Evolutionary conservation across 2,113 vertebrate species (phyloP).

Genomic region (Heloderma charlesbogerti): DNA sequence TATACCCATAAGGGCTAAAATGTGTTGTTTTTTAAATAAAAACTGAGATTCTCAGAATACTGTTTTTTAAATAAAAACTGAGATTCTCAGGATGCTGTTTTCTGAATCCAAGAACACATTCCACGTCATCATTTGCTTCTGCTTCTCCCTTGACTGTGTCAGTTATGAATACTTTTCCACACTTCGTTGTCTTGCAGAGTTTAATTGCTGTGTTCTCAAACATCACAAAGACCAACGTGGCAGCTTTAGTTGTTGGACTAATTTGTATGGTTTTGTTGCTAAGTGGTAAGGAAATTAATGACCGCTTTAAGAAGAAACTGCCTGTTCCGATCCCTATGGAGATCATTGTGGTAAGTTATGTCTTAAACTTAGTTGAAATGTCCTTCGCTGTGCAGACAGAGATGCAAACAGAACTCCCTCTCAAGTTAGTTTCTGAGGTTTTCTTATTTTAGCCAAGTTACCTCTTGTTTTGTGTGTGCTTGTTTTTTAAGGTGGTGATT

Average conservation of each 20-base stretch:
- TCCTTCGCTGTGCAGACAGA: neutral
- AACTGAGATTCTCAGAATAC: neutral
- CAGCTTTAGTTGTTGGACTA: conserved; percentile 85
- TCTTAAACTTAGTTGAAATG: neutral
- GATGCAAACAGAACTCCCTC: neutral
- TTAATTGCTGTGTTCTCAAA: conserved; percentile 82
- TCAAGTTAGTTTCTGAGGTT: neutral
- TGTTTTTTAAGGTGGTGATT: conserved; percentile 85
- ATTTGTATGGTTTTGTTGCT: conserved; percentile 86
- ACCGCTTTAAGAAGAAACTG: conserved; percentile 91
- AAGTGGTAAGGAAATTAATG: conserved; percentile 88
- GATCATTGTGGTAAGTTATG: conserved; percentile 88
- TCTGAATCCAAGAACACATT: neutral
- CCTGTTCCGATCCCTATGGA: conserved; percentile 96
- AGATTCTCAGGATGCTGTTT: neutral
- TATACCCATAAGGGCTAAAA: neutral
- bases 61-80: neutral
- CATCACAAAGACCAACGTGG: conserved; percentile 87
- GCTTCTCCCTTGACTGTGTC: neutral
- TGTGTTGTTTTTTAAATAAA: neutral
- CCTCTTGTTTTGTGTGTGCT: neutral
- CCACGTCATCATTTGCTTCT: neutral
- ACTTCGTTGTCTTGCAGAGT: conserved; percentile 81
- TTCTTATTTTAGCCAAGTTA: neutral
- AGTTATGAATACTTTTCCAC: conserved; percentile 8